Evolutionary conservation across 2,888 invertebrate genomes (phyloP), one percentile per base, ranked within the genome.

Genomic region (Labia minor): DNA sequence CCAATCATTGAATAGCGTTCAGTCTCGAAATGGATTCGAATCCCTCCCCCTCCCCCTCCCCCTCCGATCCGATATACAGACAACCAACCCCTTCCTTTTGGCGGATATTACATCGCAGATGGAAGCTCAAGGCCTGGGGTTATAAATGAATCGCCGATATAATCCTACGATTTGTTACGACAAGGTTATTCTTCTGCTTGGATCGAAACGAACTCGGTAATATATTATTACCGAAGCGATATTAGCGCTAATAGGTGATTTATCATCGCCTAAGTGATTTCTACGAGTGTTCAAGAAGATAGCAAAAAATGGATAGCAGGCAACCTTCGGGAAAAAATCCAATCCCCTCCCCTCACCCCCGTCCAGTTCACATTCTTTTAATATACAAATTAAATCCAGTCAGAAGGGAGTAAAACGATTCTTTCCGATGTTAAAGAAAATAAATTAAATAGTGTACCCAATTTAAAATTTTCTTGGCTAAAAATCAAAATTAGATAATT

Each of bases 81-180:
- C n/a, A n/a, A n/a, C n/a, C n/a, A n/a, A n/a, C n/a, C 49, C 16
- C n/a, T 49, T 49, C 49, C 49, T 49, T 14, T 49, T 49, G 49
- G 49, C 49, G 49, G 49, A 49, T 49, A 49, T 49, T 49, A 49
- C 49, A 49, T 49, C 49, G 49, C 49, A 49, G 49, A 49, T 49
- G 49, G 49, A 49, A 49, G 49, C n/a, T 49, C 49, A 26, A 26
- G 26, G 26, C 26, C 8, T 8, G 26, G 49, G 49, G 49, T 49
- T 49, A 49, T 49, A 49, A 49, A 49, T 49, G 49, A 49, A 49
- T 49, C 49, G 49, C 49, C 49, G 49, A 49, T 49, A 49, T 49
- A 49, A 49, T 49, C 49, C 49, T 49, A 49, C 49, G 49, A 49
- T 49, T 49, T 49, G 49, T 49, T 49, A 49, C 49, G 16, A 49